Percentiles rank a stretch among this genome's conserved stretches.
Evolutionary conservation across 2,888 invertebrate genomes (phyloP).

Genomic region (Microplitis manilae): DNA sequence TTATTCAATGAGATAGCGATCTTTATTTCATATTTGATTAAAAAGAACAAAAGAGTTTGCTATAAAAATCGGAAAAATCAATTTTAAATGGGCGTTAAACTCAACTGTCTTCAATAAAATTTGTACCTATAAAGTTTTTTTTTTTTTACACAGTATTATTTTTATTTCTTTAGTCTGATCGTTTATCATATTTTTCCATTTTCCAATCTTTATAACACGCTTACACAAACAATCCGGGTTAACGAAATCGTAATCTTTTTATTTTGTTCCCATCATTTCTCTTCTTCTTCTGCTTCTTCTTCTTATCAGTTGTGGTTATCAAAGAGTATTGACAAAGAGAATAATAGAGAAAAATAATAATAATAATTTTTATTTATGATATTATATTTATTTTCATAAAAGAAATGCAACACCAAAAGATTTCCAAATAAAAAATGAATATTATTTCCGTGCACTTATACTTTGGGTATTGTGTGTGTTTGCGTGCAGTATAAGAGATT

Average conservation of each 20-base stretch:
- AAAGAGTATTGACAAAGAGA: not conserved
- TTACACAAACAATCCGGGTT: not conserved
- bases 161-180: not conserved
- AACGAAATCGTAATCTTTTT: not conserved
- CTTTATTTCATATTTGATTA: not conserved
- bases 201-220: slow-evolving; percentile 4
- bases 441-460: slow-evolving; percentile 15
- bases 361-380: not conserved
- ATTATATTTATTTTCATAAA: not conserved
- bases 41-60: not conserved
- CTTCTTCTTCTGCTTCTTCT: not conserved
- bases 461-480: slow-evolving; percentile 5
- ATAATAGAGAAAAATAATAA: not conserved
- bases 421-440: not conserved
- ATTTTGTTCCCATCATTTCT: not conserved
- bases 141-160: not conserved
- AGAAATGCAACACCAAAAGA: slow-evolving; percentile 5
- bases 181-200: not conserved
- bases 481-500: slow-evolving; percentile 25
- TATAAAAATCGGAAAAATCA: not conserved
- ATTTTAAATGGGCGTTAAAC: not conserved
- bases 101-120: not conserved
- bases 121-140: too few species aligned
- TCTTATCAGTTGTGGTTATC: not conserved
- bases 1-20: not conserved